Evolutionary conservation across 1,140 invertebrate genomes (phyloP).

Genomic region (Bombus confusus): DNA sequence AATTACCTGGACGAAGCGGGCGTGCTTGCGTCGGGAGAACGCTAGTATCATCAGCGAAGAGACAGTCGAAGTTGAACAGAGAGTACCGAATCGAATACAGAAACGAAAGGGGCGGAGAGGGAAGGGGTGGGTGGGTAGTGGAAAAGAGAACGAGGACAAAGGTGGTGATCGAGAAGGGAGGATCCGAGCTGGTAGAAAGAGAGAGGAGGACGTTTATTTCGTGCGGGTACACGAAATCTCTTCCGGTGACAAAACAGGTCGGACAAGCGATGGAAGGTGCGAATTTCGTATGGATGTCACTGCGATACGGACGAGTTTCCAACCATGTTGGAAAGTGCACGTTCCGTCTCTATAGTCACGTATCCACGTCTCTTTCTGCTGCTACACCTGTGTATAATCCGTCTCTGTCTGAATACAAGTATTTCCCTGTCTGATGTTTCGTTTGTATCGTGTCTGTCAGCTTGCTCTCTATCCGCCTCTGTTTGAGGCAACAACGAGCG

Average conservation of each 20-base stretch:
- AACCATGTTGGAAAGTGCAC: slow-evolving; percentile 70
- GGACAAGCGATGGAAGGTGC: slow-evolving; percentile 65
- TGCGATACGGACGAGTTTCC: slow-evolving; percentile 66
- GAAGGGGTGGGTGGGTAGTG: background rate
- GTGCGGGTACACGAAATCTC: slow-evolving; percentile 63
- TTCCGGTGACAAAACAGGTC: slow-evolving; percentile 70
- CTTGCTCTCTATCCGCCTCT: background rate
- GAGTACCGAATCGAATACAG: background rate
- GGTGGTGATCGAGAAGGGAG: slow-evolving; percentile 56
- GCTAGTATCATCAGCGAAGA: background rate
- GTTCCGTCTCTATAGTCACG: slow-evolving; percentile 39
- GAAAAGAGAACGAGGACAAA: slow-evolving; percentile 2
- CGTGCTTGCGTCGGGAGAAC: background rate
- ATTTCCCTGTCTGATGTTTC: background rate
- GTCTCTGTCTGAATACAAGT: background rate
- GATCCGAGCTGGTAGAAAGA: background rate
- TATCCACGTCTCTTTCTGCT: background rate
- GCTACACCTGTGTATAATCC: background rate
- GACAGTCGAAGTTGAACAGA: background rate
- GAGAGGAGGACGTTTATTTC: slow-evolving; percentile 56
- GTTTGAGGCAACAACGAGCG: slow-evolving; percentile 17
- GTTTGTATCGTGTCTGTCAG: background rate
- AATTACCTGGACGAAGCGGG: slow-evolving; percentile 45
- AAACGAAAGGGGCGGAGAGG: background rate
- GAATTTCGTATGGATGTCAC: slow-evolving; percentile 69